Evolutionary conservation across 2,113 vertebrate genomes (phyloP), one percentile per base, ranked within the genome.

Genomic region (Syngnathus scovelli): DNA sequence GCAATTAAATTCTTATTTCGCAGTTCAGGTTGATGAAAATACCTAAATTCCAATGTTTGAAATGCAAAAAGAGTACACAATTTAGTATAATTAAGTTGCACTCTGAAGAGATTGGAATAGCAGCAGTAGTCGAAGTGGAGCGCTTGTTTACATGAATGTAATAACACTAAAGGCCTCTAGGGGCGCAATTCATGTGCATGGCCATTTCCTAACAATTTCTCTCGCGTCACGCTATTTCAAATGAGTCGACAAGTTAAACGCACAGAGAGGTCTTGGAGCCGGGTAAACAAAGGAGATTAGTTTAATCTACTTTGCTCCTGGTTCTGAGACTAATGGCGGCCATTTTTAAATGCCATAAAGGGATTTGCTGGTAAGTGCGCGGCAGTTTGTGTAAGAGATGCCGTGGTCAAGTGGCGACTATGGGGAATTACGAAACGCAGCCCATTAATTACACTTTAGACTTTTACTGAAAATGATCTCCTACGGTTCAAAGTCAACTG

Each of bases 391-490:
- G 38, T 67, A 67, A 64, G 52, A 67, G 19, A 39, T 18, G 37
- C 64, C 71, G 56, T 61, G 52, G 69, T 77, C 70, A 63, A 64
- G 66, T 69, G 54, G 18, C 27, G 59, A 44, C 56, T 68, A 7
- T 27, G 69, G 69, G 58, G 71, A 71, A 79, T 64, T 10, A 69
- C 69, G 51, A 69, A 39, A 69, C 76, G 75, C 54, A 38, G 19
- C 61, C 61, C 52, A 37, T 58, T 58, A 16, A 58, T 58, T 58
- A 58, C 36, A 36, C 27, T 79, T 79, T 80, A 78, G 33, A 37
- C 77, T 81, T 86, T 74, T 75, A 71, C 68, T 60, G 73, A 71
- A 72, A 75, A 66, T 6, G 64, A 75, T 81, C 72, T 74, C 80
- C 79, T 61, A 76, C 82, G 52, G 80, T 83, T 85, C 66, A 61